phyloP scores from a whole-genome alignment of 2,113 vertebrate species.

The Psephotus haematonotus region DNA sequence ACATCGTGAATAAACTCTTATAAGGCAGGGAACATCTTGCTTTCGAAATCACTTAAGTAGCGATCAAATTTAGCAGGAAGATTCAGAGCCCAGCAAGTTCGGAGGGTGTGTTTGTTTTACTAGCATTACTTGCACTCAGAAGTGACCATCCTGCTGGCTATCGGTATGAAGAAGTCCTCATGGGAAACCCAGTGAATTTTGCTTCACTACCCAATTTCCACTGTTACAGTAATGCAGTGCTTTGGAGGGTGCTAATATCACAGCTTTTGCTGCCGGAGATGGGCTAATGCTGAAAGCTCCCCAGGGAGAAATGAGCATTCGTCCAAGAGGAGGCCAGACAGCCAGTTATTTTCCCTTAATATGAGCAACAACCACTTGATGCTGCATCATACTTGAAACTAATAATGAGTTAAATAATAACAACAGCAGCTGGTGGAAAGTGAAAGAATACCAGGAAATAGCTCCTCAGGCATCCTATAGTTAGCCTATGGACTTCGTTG shows the following conservation, averaged over 20 bases:
- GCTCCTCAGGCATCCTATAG: conserved; percentile 18
- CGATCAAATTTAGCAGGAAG: conserved; percentile 28
- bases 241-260: conserved; percentile 12
- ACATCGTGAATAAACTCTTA: conserved; percentile 20
- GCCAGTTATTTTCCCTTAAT: conserved; percentile 2
- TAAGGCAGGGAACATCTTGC: background rate
- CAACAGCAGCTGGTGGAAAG: conserved; percentile 44
- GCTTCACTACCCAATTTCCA: background rate
- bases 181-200: background rate
- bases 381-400: background rate
- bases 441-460: conserved; percentile 61
- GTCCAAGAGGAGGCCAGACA: background rate
- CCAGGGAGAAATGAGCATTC: background rate
- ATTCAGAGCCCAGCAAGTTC: conserved; percentile 38
- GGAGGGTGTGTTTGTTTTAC: conserved; percentile 21
- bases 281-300: background rate
- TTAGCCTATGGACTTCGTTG: background rate
- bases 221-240: background rate
- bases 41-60: conserved; percentile 37
- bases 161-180: background rate
- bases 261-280: background rate
- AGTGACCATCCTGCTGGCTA: background rate
- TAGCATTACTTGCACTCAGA: background rate
- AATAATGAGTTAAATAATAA: conserved; percentile 22
- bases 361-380: background rate